These are phyloP conservation scores for Holocentrus rufus DNA, from an alignment of 2,797 vertebrate genomes.

Conservation along the genomic window DNA sequence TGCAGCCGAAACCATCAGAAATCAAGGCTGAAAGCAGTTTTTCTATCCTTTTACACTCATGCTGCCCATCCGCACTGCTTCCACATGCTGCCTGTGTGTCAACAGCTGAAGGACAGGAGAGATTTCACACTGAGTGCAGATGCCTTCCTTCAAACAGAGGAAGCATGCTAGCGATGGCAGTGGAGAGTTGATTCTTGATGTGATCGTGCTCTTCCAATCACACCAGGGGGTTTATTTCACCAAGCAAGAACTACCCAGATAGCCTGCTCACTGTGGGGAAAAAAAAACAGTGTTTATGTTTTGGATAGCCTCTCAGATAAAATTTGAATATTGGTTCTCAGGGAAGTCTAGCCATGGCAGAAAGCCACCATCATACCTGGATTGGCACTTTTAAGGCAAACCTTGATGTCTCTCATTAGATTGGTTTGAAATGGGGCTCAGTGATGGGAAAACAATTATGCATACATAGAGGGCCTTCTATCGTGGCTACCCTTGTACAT, in stretches of 20 bases:
- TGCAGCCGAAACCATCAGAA: too few relatives aligned
- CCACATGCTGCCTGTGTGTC: background rate
- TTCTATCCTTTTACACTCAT: too few relatives aligned
- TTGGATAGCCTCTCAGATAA: background rate
- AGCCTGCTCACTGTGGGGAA: background rate
- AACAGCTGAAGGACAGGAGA: background rate
- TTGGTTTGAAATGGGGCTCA: background rate
- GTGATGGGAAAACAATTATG: background rate
- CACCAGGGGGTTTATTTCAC: background rate
- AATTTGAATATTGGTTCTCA: conserved; percentile 29
- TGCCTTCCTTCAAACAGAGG: background rate
- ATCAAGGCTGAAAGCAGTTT: too few relatives aligned
- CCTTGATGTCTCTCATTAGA: background rate
- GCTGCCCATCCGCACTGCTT: background rate
- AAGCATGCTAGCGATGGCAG: background rate
- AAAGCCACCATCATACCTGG: conserved; percentile 2
- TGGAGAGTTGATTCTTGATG: background rate
- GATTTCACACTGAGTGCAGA: background rate
- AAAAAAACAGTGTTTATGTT: background rate
- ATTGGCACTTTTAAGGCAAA: background rate
- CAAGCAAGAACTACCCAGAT: background rate
- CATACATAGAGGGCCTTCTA: background rate
- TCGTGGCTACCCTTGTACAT: conserved; percentile 2
- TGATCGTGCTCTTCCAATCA: background rate
- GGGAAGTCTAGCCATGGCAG: conserved; percentile 23